Evolutionary conservation across 2,888 invertebrate genomes (phyloP), one percentile per base, ranked within the genome.

Genomic region (Bellardia bayeri): DNA sequence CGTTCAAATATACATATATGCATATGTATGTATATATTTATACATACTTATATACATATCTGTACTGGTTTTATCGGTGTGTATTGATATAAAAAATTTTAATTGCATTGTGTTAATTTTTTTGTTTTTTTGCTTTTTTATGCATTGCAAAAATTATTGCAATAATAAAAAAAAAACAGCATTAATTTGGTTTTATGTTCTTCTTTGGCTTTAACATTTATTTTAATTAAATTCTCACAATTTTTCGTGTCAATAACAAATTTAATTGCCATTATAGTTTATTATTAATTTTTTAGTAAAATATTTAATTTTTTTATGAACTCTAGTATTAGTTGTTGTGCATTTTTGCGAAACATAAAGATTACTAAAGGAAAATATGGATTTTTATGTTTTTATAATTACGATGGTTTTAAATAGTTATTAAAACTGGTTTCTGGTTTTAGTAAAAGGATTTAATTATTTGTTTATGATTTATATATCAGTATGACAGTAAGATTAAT

Each of bases 151-250:
- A 23, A 86, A 71, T 86, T 75, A 83, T 64, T 64, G 81, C 83
- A 76, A 81, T 81, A 66, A 56, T 58, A 33, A 76, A 75, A 74
- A 75, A 74, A 23, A 23, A 64, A 51, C 54, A 33, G 63, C 54
- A 71, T 16, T 14, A 63, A 51, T 51, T 72, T 79, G n/a, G n/a
- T 49, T 63, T 33, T 37, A 66, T 69, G n/a, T 30, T 58, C 11
- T 56, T 49, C 40, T 56, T 81, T 81, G n/a, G 8, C 49, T 76
- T 78, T 56, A 78, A 78, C 40, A 76, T 83, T 76, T 66, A 87
- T 76, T 87, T 87, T 84, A 87, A 87, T 87, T 87, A 84, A 87
- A 81, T 81, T 87, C 54, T 72, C 78, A 64, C 81, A 84, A 84
- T 74, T 84, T 82, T 81, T 66, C 84, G 84, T 87, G 81, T 78